A percentile compares a stretch with the other conserved stretches of the same genome.
These are phyloP conservation scores for Nymphalis urticae DNA, from an alignment of 2,888 invertebrate species.

Conservation along the genomic window DNA sequence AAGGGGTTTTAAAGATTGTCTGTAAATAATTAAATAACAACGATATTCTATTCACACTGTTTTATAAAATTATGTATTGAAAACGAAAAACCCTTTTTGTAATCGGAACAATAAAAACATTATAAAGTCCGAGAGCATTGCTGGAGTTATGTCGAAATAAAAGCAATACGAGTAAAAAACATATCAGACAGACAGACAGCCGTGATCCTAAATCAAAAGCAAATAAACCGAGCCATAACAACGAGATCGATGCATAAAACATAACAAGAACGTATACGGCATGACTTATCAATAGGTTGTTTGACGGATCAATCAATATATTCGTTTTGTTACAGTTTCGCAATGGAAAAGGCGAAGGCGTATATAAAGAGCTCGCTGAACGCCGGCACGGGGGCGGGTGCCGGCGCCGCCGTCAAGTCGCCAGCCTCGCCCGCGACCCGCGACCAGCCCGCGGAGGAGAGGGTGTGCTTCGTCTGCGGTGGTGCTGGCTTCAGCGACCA, in stretches of 20 bases:
- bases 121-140: not conserved
- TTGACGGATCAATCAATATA: not conserved
- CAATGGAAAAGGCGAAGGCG: constrained; percentile 86
- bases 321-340: constrained; percentile 44
- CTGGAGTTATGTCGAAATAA: not conserved
- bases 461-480: constrained; percentile 86
- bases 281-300: constrained; percentile 16
- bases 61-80: too few relatives aligned
- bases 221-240: not conserved
- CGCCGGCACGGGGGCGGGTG: constrained; percentile 77
- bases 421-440: constrained; percentile 67
- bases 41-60: too few relatives aligned
- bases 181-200: constrained; percentile 4
- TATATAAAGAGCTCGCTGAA: constrained; percentile 87
- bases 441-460: constrained; percentile 77
- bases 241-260: constrained; percentile 10
- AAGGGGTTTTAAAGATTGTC: too few relatives aligned
- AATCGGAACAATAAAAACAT: not conserved
- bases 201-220: constrained; percentile 14
- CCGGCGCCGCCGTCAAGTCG: constrained; percentile 80
- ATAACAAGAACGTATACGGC: constrained; percentile 9
- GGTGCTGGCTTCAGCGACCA: constrained; percentile 86
- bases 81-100: too few relatives aligned
- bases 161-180: not conserved
- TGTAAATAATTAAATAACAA: too few relatives aligned